Percentiles rank a stretch among this genome's conserved stretches.
These are phyloP conservation scores for Bos taurus DNA, from an alignment of 2,113 vertebrate species.

Conservation along the genomic window ARS-UCD2.0 NC_037347.1:67250501-67251000, in stretches of 20 bases:
- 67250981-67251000: no score
- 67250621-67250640: background rate
- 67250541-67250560: background rate
- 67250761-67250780: background rate
- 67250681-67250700: background rate
- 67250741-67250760: background rate
- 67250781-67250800: no score
- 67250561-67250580: background rate
- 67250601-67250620: background rate
- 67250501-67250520: background rate
- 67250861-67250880: no score
- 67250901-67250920: no score
- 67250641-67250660: background rate
- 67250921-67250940: no score
- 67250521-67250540: background rate
- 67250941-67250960: no score
- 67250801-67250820: no score
- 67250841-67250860: no score
- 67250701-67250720: background rate
- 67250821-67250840: no score
- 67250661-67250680: background rate
- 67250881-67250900: no score
- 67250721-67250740: background rate
- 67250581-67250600: background rate
- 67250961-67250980: no score